Evolutionary conservation across 2,888 invertebrate genomes (phyloP).

Genomic region (Noctua janthe): DNA sequence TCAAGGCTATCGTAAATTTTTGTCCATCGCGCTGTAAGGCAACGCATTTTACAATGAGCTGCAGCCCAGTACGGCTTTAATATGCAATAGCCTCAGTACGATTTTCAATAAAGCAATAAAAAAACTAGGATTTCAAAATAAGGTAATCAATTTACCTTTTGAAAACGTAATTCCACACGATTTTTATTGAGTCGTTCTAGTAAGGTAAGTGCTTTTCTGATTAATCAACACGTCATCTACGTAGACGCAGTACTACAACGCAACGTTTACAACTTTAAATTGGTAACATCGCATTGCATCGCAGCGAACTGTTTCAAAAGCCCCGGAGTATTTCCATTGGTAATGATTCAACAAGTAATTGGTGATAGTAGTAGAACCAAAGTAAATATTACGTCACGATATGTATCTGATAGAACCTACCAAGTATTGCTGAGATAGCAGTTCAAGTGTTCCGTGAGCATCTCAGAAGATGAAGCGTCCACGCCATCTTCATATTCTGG

Average conservation of each 20-base stretch:
- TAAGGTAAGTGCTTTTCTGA: constrained; percentile 6
- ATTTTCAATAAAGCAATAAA: background rate
- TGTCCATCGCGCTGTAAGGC: too few species aligned
- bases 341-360: background rate
- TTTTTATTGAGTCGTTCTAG: background rate
- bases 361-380: background rate
- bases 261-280: background rate
- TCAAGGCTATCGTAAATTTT: constrained; percentile 2
- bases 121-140: background rate
- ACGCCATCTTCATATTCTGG: constrained; percentile 9
- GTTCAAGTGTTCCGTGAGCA: constrained; percentile 1
- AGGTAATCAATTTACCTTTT: background rate
- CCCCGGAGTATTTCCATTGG: background rate
- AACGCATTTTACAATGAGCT: background rate
- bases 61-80: background rate
- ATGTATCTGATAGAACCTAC: constrained; percentile 13
- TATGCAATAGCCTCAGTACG: constrained; percentile 3
- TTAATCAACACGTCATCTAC: constrained; percentile 17
- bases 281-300: background rate
- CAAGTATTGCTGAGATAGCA: constrained; percentile 8
- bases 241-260: background rate
- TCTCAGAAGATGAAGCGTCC: background rate
- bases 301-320: background rate
- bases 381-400: too few species aligned
- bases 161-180: background rate